These are phyloP conservation scores for Garrulus glandarius DNA, from an alignment of 2,797 vertebrate genomes.

Conservation along the genomic window DNA sequence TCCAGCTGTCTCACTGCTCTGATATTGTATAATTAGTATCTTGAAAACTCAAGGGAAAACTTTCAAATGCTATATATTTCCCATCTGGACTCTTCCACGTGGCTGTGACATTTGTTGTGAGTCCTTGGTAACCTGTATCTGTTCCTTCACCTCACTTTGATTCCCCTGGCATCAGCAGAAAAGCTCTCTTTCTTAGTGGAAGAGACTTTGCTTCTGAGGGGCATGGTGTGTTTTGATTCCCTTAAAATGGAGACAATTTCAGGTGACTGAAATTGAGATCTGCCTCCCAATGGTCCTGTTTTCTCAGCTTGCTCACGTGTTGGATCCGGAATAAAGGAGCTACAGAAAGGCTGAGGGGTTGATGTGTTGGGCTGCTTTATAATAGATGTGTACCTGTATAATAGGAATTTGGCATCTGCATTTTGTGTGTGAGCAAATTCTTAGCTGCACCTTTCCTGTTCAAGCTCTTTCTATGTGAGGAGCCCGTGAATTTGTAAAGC, in stretches of 20 bases:
- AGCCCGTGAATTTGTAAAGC: fast-evolving
- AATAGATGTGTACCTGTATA: neutral
- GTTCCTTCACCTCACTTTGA: neutral
- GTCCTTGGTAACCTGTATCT: neutral
- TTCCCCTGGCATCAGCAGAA: neutral
- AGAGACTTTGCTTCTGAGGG: neutral
- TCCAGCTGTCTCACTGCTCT: conserved; percentile 13
- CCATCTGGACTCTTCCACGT: neutral
- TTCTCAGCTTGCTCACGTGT: fast-evolving
- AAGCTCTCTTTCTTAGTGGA: neutral
- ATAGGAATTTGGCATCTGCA: fast-evolving
- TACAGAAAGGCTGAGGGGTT: neutral
- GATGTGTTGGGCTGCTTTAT: neutral
- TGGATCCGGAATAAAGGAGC: fast-evolving
- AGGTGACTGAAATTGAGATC: neutral
- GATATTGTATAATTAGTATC: conserved; percentile 6
- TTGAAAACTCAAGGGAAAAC: conserved; percentile 21
- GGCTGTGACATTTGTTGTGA: conserved; percentile 1
- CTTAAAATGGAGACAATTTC: neutral
- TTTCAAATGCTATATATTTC: neutral
- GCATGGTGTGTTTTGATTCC: neutral
- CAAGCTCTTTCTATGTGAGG: neutral
- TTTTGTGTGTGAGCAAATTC: neutral
- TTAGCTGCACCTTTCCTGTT: neutral
- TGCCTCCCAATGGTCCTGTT: neutral